These are phyloP conservation scores for Habropoda laboriosa DNA, from an alignment of 1,140 invertebrate genomes.

Conservation along the genomic window DNA sequence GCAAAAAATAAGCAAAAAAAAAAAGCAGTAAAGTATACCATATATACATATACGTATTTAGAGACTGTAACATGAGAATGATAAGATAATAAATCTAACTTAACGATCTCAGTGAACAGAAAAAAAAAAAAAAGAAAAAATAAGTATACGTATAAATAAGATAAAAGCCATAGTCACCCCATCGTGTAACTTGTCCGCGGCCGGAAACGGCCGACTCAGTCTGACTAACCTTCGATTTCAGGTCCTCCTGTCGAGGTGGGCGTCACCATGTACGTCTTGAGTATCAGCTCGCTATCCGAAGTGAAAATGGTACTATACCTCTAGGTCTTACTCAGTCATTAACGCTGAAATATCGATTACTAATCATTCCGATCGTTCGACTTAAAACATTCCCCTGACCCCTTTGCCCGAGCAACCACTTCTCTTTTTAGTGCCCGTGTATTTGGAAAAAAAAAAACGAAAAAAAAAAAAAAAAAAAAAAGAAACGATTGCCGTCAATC, in stretches of 20 bases:
- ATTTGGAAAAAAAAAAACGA: too few relatives aligned
- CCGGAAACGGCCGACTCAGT: slow-evolving; percentile 78
- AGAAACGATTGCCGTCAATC: slow-evolving; percentile 50
- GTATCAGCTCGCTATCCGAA: slow-evolving; percentile 99
- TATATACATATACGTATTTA: slow-evolving; percentile 17
- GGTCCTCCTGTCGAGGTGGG: slow-evolving; percentile 97
- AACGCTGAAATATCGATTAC: slow-evolving; percentile 70
- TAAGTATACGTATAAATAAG: too few relatives aligned
- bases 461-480: too few relatives aligned
- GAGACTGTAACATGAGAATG: slow-evolving; percentile 25
- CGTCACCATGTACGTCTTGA: slow-evolving; percentile 99
- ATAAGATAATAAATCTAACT: slow-evolving; percentile 8
- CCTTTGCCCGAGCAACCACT: slow-evolving; percentile 57
- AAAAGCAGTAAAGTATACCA: slow-evolving; percentile 25
- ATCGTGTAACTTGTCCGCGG: slow-evolving; percentile 69
- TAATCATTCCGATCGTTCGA: slow-evolving; percentile 59
- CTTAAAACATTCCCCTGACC: slow-evolving; percentile 46
- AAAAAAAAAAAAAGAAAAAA: slow-evolving; percentile 41
- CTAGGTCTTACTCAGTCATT: slow-evolving; percentile 83
- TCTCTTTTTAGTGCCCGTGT: slow-evolving; percentile 58
- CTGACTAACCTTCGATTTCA: slow-evolving; percentile 86
- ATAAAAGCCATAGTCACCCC: slow-evolving; percentile 65
- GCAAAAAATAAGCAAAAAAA: slow-evolving; percentile 8
- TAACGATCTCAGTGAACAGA: slow-evolving; percentile 55
- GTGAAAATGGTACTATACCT: slow-evolving; percentile 96